These are phyloP conservation scores for Troilus luridus DNA, from an alignment of 2,888 invertebrate species.

Conservation along the genomic window DNA sequence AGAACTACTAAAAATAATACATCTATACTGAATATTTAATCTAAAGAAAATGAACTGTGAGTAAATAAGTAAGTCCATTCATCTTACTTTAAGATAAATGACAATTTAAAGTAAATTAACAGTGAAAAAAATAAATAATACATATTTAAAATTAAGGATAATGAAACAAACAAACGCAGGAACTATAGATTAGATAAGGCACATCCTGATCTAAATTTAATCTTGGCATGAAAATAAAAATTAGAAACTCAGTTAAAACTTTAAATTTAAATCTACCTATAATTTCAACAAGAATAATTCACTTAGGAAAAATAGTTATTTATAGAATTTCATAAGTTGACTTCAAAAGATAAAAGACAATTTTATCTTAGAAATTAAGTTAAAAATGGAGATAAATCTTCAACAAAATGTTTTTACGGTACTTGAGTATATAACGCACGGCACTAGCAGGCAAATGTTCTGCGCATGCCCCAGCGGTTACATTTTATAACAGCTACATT, in stretches of 20 bases:
- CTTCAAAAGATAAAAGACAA: neutral
- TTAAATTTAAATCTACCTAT: neutral
- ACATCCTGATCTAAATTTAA: neutral
- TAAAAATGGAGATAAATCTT: neutral
- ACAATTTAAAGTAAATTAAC: no score
- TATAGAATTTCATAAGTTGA: neutral
- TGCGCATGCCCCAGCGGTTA: no score
- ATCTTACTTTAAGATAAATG: no score
- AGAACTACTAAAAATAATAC: no score
- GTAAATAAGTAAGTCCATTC: no score
- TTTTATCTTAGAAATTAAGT: slow-evolving; percentile 16
- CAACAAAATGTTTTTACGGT: slow-evolving; percentile 64
- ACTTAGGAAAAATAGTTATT: neutral
- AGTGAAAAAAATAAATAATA: neutral
- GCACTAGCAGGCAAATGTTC: no score
- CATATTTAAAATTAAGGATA: neutral
- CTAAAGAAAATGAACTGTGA: no score
- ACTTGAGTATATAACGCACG: no score
- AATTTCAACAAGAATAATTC: neutral
- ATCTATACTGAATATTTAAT: no score
- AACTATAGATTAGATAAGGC: neutral
- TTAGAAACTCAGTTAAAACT: neutral
- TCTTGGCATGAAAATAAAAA: neutral
- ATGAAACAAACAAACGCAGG: neutral
- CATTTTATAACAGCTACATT: no score